A percentile compares a stretch with the other conserved stretches of the same genome.
Evolutionary conservation across 1,140 invertebrate species (phyloP).

Genomic region (Bacillus rossius): DNA sequence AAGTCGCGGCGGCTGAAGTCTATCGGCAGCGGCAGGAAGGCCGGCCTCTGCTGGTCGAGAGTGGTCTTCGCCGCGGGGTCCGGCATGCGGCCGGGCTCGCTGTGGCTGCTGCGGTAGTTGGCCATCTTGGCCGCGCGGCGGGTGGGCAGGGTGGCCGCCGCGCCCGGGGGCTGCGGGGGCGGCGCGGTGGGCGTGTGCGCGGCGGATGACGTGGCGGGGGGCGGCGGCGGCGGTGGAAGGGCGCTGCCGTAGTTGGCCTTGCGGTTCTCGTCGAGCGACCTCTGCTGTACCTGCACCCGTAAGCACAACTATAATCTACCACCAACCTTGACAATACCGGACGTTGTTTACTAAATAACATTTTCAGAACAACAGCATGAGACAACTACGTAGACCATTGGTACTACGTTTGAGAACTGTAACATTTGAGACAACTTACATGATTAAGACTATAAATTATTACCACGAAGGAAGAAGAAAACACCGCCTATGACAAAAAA

Average conservation of each 20-base stretch:
- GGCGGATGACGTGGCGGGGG: background rate
- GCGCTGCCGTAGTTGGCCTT: conserved; percentile 36
- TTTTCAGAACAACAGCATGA: too few species aligned
- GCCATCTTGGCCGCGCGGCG: conserved; percentile 44
- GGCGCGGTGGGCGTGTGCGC: conserved; percentile 11
- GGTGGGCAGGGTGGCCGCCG: background rate
- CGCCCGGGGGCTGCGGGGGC: background rate
- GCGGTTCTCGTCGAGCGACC: conserved; percentile 49
- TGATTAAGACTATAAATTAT: too few species aligned
- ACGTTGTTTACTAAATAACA: too few species aligned
- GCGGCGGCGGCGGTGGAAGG: conserved; percentile 4
- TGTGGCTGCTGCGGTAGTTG: conserved; percentile 51
- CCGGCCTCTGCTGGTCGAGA: conserved; percentile 36
- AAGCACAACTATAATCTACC: too few species aligned
- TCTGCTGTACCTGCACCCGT: conserved; percentile 55
- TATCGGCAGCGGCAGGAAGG: conserved; percentile 40
- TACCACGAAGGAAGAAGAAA: too few species aligned
- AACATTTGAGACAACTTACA: too few species aligned
- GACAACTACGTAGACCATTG: too few species aligned
- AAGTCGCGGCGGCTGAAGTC: conserved; percentile 21
- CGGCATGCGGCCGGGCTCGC: conserved; percentile 46
- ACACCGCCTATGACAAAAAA: too few species aligned
- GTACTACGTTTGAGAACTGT: too few species aligned
- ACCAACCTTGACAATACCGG: too few species aligned
- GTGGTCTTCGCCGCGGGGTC: conserved; percentile 23